Percentiles rank a stretch among this genome's conserved stretches.
Conservation (phyloP, 1,140 invertebrate genomes). For the Oppia nitens region DNA sequence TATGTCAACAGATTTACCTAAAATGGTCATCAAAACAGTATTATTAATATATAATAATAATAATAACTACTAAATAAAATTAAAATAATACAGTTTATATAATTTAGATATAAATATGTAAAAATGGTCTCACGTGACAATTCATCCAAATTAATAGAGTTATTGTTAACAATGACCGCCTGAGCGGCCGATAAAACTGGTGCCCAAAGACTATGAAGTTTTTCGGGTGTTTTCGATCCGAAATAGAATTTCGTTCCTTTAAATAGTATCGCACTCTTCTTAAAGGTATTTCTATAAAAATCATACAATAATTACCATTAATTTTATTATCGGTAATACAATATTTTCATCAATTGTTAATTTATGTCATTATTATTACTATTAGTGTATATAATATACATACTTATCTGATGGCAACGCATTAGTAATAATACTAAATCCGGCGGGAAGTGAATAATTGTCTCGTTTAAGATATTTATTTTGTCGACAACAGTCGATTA, state of each 20-base stretch:
- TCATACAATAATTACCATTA: too few species aligned
- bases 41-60: neutral
- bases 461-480: conserved; percentile 21
- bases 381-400: neutral
- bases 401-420: conserved; percentile 17
- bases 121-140: neutral
- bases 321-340: too few species aligned
- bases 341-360: too few species aligned
- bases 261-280: conserved; percentile 19
- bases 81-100: neutral
- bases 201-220: conserved; percentile 26
- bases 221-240: conserved; percentile 21
- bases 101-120: neutral
- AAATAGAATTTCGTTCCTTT: conserved; percentile 22
- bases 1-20: conserved; percentile 16
- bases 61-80: neutral
- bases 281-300: conserved; percentile 15
- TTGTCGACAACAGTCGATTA: conserved; percentile 24
- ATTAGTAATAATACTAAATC: conserved; percentile 26
- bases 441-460: conserved; percentile 28
- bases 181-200: conserved; percentile 24
- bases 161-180: conserved; percentile 17
- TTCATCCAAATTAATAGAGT: neutral
- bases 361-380: too few species aligned
- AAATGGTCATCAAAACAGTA: too few species aligned